phyloP scores from a whole-genome alignment of 2,113 vertebrate species.

The Otus sunia region DNA sequence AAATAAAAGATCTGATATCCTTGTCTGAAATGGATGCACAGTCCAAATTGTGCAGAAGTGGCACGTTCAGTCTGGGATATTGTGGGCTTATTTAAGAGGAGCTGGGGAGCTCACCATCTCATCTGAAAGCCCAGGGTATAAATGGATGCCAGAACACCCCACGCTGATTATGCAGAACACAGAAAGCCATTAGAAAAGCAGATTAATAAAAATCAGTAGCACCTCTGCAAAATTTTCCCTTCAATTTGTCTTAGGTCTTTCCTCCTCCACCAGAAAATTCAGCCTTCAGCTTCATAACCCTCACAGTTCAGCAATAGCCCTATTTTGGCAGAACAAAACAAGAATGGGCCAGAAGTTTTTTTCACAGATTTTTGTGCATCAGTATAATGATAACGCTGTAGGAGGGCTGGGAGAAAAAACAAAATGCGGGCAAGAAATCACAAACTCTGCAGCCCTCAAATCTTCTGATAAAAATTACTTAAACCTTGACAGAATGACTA shows the following conservation, averaged over 20 bases:
- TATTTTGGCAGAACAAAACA: background rate
- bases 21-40: rapidly evolving
- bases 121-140: background rate
- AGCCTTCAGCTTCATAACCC: background rate
- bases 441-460: background rate
- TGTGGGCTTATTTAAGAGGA: background rate
- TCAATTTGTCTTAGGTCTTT: background rate
- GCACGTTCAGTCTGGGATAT: background rate
- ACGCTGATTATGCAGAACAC: rapidly evolving
- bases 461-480: background rate
- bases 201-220: background rate
- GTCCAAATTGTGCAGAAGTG: background rate
- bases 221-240: background rate
- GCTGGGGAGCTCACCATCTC: background rate
- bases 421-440: background rate
- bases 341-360: background rate
- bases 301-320: background rate
- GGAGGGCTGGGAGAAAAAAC: background rate
- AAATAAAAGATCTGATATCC: background rate
- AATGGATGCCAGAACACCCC: background rate
- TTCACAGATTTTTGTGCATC: background rate
- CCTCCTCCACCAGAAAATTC: background rate
- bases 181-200: background rate
- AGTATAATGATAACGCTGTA: background rate
- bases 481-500: background rate